Evolutionary conservation across 2,888 invertebrate genomes (phyloP), one percentile per base, ranked within the genome.

Genomic region (Caenorhabditis uteleia): DNA sequence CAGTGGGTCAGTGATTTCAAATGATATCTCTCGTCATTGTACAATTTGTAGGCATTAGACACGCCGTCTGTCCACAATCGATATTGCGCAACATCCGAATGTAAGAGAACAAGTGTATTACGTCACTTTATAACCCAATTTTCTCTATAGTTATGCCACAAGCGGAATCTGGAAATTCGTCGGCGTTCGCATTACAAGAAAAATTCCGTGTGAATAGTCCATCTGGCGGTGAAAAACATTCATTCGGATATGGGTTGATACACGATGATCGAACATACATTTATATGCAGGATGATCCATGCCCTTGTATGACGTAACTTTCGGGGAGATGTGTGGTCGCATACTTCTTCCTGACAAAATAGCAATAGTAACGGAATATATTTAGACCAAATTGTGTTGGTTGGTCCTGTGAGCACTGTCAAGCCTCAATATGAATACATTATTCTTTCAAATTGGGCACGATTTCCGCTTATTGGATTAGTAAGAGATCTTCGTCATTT

Each of bases 401-500:
- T 67, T 25, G 75, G 75, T 2, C 75, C 75, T 2, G 54, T 67
- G 7, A 51, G 71, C 53, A 47, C 51, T 21, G 38, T 58, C 14
- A 33, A 47, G 12, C 68, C 71, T 1, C 77, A 77, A 48, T 77
- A 77, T 42, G 77, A 77, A 46, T 77, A 75, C 50, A 43, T 77
- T 0, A 59, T 77, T 21, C 47, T 77, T 1, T 77, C 77, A 12
- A 77, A 77, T 45, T 77, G 77, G 77, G 75, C 77, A 2, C 46
- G 74, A n/a, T 75, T 69, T 45, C 77, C 77, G 20, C 68, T 77
- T 34, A 75, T 77, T 44, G 76, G 74, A 2, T 51, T 76, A 10
- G 76, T 68, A 7, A 38, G 74, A 21, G 74, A 76, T 33, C 27
- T 76, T 2, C 57, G 73, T 1, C 38, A 33, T 4, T 76, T 74